Conservation (phyloP, 2,797 vertebrate genomes). For the Thalassophryne amazonica region DNA sequence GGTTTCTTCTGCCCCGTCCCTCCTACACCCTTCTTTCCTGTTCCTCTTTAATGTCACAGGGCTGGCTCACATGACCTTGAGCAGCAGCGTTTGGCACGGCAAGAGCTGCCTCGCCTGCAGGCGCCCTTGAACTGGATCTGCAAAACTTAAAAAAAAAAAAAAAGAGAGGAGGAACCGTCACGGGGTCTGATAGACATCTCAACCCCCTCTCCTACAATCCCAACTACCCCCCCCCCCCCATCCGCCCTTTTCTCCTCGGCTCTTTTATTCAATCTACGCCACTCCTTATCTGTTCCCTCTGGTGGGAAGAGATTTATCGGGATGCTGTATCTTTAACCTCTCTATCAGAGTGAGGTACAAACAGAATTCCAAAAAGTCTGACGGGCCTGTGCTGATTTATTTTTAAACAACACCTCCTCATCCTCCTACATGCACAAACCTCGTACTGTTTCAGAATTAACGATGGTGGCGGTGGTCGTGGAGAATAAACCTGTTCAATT, state of each 20-base stretch:
- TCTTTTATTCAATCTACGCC: slow-evolving; percentile 73
- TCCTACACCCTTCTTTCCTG: slow-evolving; percentile 62
- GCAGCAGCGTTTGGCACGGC: slow-evolving; percentile 89
- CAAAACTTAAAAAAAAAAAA: slow-evolving; percentile 92
- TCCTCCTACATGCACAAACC: slow-evolving; percentile 16
- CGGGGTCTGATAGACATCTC: slow-evolving; percentile 96
- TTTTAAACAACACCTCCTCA: slow-evolving; percentile 48
- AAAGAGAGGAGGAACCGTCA: slow-evolving; percentile 89
- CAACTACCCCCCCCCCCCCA: neutral
- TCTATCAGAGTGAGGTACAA: slow-evolving; percentile 72
- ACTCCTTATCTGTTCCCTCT: slow-evolving; percentile 70
- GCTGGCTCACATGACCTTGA: slow-evolving; percentile 96
- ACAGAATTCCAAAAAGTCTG: slow-evolving; percentile 79
- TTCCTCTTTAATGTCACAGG: slow-evolving; percentile 95
- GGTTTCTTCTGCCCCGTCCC: slow-evolving; percentile 58
- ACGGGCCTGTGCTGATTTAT: slow-evolving; percentile 56
- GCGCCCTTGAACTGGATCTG: slow-evolving; percentile 99
- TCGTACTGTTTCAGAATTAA: slow-evolving; percentile 37
- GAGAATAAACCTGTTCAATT: slow-evolving; percentile 49
- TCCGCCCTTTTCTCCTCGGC: slow-evolving; percentile 34
- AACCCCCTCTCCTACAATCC: slow-evolving; percentile 62
- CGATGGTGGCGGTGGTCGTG: neutral
- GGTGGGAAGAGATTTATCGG: slow-evolving; percentile 88
- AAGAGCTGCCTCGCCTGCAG: slow-evolving; percentile 93
- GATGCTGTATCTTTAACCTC: slow-evolving; percentile 93